These are phyloP conservation scores for Microvelia longipes DNA, from an alignment of 1,140 invertebrate genomes.

Conservation along the genomic window DNA sequence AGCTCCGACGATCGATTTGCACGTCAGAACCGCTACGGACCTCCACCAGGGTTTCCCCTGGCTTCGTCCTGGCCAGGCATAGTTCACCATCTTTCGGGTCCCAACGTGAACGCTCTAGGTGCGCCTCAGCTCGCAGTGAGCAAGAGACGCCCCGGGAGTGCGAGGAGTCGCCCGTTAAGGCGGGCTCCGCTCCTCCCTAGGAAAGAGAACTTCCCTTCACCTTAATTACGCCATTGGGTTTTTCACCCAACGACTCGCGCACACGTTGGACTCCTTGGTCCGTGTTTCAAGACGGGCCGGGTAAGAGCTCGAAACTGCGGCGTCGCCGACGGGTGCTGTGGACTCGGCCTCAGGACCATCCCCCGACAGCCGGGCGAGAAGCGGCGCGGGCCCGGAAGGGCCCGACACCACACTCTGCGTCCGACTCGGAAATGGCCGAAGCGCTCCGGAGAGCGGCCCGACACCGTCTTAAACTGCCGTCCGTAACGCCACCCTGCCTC, in stretches of 20 bases:
- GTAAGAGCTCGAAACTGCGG: slow-evolving; percentile 43
- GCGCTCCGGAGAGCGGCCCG: not conserved
- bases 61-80: slow-evolving; percentile 73
- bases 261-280: slow-evolving; percentile 80
- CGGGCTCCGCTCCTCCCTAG: slow-evolving; percentile 12
- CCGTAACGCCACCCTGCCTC: not conserved
- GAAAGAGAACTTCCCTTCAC: slow-evolving; percentile 19
- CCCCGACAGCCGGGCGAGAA: slow-evolving; percentile 5
- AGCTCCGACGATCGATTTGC: slow-evolving; percentile 81
- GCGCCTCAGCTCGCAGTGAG: slow-evolving; percentile 31
- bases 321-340: slow-evolving; percentile 33
- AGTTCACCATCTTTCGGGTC: slow-evolving; percentile 85
- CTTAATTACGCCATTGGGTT: slow-evolving; percentile 25
- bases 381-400: not conserved
- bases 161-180: not conserved
- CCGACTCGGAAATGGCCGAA: not conserved
- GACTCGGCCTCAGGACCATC: not conserved
- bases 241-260: slow-evolving; percentile 59
- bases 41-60: slow-evolving; percentile 78
- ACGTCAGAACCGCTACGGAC: slow-evolving; percentile 76
- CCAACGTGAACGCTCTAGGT: slow-evolving; percentile 55
- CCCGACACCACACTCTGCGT: not conserved
- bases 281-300: slow-evolving; percentile 86
- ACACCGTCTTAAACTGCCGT: not conserved
- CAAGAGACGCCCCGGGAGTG: slow-evolving; percentile 5